Evolutionary conservation across 2,113 vertebrate genomes (phyloP), one percentile per base, ranked within the genome.

Genomic region (Emydura subglobosa): DNA sequence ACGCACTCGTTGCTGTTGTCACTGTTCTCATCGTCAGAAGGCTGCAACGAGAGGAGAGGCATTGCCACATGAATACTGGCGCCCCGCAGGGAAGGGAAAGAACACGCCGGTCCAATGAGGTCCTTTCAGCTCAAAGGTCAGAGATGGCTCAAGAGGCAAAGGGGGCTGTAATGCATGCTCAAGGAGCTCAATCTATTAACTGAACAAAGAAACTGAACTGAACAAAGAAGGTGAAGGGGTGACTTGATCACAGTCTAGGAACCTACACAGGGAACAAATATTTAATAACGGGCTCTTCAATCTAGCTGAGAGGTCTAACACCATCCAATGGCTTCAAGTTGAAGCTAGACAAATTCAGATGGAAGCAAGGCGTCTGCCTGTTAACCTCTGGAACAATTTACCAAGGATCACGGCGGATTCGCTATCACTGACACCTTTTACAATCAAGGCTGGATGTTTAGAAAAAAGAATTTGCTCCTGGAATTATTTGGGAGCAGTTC

Each of bases 1-100:
- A 99, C 99, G 29, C 99, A 99, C 98, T 99, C 99, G 0, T 99
- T 99, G 98, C 99, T 99, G 98, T 99, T 99, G 98, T 99, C 99
- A 0, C 99, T 99, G 98, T 99, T 99, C 97, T 99, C 99, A 0
- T 99, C 99, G 3, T 99, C 99, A 0, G 99, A 99, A 5, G 99
- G 99, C 99, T 99, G 97, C 10, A 24, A 87, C 2, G 10, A 96
- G 86, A 94, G 57, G 31, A 10, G 17, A 49, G 19, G 76, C 0
- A 0, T 44, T 16, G 86, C 86, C n/a, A 11, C 0, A 8, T 10
- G 44, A 86, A 47, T 1, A 65, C 10, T 31, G 82, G 44, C 31
- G 11, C 9, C 59, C 1, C 0, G 1, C 12, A 0, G 1, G 91
- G 51, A 54, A 68, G 89, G n/a, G 83, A 47, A 14, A 17, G 57